phyloP scores from a whole-genome alignment of 2,797 vertebrate genomes.

The Phaenicophaeus curvirostris region DNA sequence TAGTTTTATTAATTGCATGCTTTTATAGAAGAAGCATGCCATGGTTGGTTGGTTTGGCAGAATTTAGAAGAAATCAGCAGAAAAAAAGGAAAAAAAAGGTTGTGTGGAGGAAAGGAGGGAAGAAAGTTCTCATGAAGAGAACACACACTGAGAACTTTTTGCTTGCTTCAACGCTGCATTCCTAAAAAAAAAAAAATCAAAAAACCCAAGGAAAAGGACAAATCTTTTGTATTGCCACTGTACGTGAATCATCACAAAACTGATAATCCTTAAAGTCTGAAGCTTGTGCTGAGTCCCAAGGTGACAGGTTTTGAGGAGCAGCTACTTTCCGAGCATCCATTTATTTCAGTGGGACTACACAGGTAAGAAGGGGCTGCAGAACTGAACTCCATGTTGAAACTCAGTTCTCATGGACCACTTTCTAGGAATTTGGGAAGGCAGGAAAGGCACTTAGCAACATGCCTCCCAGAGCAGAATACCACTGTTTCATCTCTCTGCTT shows the following conservation, averaged over 20 bases:
- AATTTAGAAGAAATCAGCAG: not conserved
- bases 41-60: not conserved
- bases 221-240: fast-evolving
- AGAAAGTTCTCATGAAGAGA: not conserved
- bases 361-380: not conserved
- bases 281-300: not conserved
- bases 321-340: not conserved
- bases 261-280: not conserved
- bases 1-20: not conserved
- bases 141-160: not conserved
- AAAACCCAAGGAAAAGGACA: not conserved
- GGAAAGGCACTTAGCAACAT: not conserved
- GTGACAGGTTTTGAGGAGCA: not conserved
- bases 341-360: not conserved
- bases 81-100: too few relatives aligned
- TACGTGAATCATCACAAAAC: not conserved
- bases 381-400: fast-evolving
- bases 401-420: not conserved
- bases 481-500: not conserved
- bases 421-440: not conserved
- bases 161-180: too few relatives aligned
- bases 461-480: not conserved
- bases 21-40: not conserved
- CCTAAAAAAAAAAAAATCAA: too few relatives aligned
- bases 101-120: not conserved